Conservation (phyloP, 2,888 invertebrate species). For the Chesias legatella region DNA sequence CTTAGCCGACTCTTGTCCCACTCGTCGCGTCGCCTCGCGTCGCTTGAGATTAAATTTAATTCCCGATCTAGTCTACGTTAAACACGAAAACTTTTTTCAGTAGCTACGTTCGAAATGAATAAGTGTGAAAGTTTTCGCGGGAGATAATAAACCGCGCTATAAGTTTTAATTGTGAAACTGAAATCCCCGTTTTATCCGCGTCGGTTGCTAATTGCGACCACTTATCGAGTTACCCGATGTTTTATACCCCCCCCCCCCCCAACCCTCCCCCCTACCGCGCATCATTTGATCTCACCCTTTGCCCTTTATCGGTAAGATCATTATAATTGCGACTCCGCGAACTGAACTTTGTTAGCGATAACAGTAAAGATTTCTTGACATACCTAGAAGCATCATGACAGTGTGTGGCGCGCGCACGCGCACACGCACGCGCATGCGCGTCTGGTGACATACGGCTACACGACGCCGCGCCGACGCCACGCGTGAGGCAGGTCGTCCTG, state of each 20-base stretch:
- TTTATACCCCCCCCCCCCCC: slow-evolving; percentile 16
- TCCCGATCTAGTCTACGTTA: slow-evolving; percentile 30
- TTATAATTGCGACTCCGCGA: slow-evolving; percentile 20
- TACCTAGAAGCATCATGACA: no score
- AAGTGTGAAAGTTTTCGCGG: slow-evolving; percentile 35
- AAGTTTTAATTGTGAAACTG: slow-evolving; percentile 46
- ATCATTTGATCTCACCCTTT: slow-evolving; percentile 1
- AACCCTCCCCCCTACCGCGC: background rate
- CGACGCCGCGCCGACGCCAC: no score
- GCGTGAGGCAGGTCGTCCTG: no score
- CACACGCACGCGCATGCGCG: no score
- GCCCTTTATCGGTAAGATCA: slow-evolving; percentile 18
- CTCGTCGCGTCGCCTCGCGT: background rate
- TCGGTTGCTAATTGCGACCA: slow-evolving; percentile 38
- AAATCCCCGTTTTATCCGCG: slow-evolving; percentile 28
- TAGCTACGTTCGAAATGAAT: slow-evolving; percentile 34
- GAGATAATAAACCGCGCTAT: slow-evolving; percentile 41
- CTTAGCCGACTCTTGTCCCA: background rate
- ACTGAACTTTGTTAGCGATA: slow-evolving; percentile 14
- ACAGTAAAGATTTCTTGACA: slow-evolving; percentile 14
- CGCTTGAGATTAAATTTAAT: slow-evolving; percentile 19
- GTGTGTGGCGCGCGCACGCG: no score
- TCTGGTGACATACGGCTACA: no score
- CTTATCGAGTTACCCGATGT: slow-evolving; percentile 32
- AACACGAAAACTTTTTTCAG: slow-evolving; percentile 33